A percentile compares a stretch with the other conserved stretches of the same genome.
These are phyloP conservation scores for Boloria euphrosyne DNA, from an alignment of 2,888 invertebrate species.

Conservation along the genomic window DNA sequence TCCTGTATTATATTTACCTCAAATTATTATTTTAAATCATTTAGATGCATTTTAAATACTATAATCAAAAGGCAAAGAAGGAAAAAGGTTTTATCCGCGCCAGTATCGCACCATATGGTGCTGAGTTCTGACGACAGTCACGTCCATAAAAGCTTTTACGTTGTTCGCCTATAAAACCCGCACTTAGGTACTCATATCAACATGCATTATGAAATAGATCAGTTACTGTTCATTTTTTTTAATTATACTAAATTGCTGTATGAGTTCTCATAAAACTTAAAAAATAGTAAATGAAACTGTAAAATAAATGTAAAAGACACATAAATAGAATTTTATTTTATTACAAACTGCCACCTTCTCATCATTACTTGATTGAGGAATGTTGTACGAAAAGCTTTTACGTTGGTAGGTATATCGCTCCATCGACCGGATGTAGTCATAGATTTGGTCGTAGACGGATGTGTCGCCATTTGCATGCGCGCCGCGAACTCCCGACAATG, in stretches of 20 bases:
- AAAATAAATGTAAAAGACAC: no score
- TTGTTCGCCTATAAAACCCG: conserved; percentile 57
- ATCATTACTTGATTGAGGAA: conserved; percentile 22
- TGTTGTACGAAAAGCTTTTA: conserved; percentile 41
- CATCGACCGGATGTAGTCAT: conserved; percentile 64
- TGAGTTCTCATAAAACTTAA: neutral
- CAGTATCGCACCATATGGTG: conserved; percentile 74
- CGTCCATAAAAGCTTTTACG: conserved; percentile 74
- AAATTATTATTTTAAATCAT: conserved; percentile 10
- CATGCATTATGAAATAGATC: conserved; percentile 28
- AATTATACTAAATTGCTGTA: conserved; percentile 5
- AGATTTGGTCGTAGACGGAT: conserved; percentile 72
- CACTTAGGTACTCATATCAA: conserved; percentile 37
- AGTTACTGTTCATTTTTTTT: conserved; percentile 18
- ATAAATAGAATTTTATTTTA: neutral
- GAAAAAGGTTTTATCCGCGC: conserved; percentile 49
- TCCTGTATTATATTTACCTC: neutral
- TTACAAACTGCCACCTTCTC: neutral
- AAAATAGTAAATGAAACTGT: no score
- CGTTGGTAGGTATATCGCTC: conserved; percentile 39
- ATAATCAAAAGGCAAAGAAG: conserved; percentile 14
- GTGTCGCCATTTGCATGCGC: conserved; percentile 72
- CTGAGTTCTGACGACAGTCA: conserved; percentile 60
- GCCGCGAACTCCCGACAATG: conserved; percentile 54
- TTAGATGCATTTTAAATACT: conserved; percentile 3